A percentile compares a stretch with the other conserved stretches of the same genome.
Evolutionary conservation across 2,888 invertebrate genomes (phyloP).

Genomic region (Macrophya alboannulata): DNA sequence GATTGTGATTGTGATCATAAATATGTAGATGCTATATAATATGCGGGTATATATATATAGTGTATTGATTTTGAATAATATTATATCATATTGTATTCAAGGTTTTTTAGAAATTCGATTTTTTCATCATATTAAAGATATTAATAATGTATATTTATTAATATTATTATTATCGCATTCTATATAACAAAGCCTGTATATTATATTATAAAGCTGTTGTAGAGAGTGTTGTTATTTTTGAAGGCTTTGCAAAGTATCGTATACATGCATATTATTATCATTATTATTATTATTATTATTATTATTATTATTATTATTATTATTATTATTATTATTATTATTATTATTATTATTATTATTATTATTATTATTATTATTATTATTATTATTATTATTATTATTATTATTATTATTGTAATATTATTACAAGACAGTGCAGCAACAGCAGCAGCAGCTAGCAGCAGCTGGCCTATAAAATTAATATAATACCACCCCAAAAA

Average conservation of each 20-base stretch:
- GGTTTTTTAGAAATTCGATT: slow-evolving; percentile 1
- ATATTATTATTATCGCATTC: neutral
- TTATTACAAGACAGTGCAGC: slow-evolving; percentile 11
- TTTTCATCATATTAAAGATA: slow-evolving; percentile 8
- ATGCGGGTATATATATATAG: slow-evolving; percentile 42
- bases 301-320: neutral
- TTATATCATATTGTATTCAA: neutral
- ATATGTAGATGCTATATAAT: slow-evolving; percentile 61
- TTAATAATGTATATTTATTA: slow-evolving; percentile 8
- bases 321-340: neutral
- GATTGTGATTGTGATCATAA: slow-evolving; percentile 65
- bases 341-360: slow-evolving; percentile 12
- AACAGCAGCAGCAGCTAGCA: neutral
- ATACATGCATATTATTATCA: neutral
- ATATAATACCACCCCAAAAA: neutral
- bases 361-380: neutral
- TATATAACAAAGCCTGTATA: neutral
- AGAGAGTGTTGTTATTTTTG: slow-evolving; percentile 20
- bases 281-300: neutral
- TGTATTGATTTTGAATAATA: slow-evolving; percentile 38
- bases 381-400: slow-evolving; percentile 7
- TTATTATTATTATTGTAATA: neutral
- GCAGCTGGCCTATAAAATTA: slow-evolving; percentile 17
- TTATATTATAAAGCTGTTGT: slow-evolving; percentile 4
- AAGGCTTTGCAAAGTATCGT: neutral